Evolutionary conservation across 1,140 invertebrate species (phyloP).

Genomic region (Rhizoglyphus robini): DNA sequence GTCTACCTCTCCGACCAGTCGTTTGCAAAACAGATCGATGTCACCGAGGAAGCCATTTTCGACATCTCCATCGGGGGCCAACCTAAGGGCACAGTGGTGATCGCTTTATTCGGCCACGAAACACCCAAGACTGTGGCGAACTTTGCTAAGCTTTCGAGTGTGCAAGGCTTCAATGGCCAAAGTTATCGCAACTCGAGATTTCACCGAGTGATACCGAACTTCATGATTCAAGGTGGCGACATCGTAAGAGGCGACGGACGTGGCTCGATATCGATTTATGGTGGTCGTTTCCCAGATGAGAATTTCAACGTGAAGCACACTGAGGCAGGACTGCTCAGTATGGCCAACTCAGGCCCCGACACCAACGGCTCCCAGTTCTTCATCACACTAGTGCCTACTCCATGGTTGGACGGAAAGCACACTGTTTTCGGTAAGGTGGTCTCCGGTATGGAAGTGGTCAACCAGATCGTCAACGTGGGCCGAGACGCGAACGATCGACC

Average conservation of each 20-base stretch:
- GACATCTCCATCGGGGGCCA: conserved; percentile 71
- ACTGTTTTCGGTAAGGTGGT: conserved; percentile 48
- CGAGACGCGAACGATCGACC: conserved; percentile 13
- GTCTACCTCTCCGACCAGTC: too few species aligned
- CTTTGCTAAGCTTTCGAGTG: conserved; percentile 57
- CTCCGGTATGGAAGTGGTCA: conserved; percentile 61
- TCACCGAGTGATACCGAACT: conserved; percentile 82
- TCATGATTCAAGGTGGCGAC: conserved; percentile 83
- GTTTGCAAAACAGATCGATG: conserved; percentile 3
- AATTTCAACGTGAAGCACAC: conserved; percentile 43
- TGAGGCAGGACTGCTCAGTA: conserved; percentile 38
- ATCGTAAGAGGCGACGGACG: conserved; percentile 84
- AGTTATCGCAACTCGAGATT: conserved; percentile 37
- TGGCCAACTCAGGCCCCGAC: conserved; percentile 64
- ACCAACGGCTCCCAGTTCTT: conserved; percentile 56
- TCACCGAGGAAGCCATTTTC: conserved; percentile 65
- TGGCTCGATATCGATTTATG: conserved; percentile 49
- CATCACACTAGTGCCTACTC: conserved; percentile 51
- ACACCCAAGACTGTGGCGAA: conserved; percentile 88
- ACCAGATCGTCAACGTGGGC: conserved; percentile 35
- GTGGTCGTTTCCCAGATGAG: conserved; percentile 41
- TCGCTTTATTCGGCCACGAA: conserved; percentile 83
- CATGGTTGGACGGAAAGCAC: conserved; percentile 75
- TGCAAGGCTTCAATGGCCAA: conserved; percentile 15
- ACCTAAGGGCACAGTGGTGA: conserved; percentile 61